These are phyloP conservation scores for Semnornis frantzii DNA, from an alignment of 2,113 vertebrate species.

Conservation along the genomic window DNA sequence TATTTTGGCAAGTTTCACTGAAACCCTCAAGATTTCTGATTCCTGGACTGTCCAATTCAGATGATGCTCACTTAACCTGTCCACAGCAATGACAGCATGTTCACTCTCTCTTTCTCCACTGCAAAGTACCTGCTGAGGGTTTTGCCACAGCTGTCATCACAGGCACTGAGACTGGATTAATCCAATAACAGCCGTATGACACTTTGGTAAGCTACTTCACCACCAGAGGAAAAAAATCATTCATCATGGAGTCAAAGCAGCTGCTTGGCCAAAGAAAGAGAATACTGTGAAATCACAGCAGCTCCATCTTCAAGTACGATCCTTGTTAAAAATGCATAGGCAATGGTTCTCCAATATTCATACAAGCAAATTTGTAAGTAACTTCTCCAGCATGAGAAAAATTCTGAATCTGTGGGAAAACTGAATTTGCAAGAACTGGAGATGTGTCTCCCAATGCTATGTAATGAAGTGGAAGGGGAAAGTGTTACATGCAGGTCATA, in stretches of 20 bases:
- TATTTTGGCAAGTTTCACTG: not conserved
- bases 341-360: not conserved
- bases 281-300: not conserved
- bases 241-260: not conserved
- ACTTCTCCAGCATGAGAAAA: not conserved
- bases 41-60: not conserved
- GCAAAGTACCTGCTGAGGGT: not conserved
- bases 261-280: not conserved
- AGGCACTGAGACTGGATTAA: not conserved
- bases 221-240: not conserved
- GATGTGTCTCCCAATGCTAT: not conserved
- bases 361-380: not conserved
- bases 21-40: not conserved
- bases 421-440: not conserved
- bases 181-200: not conserved
- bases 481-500: not conserved
- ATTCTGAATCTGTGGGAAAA: not conserved
- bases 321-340: not conserved
- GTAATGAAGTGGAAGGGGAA: not conserved
- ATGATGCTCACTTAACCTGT: not conserved
- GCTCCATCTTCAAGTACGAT: not conserved
- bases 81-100: not conserved
- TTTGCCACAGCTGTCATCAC: not conserved
- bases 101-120: not conserved
- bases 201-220: not conserved